phyloP scores from a whole-genome alignment of 2,797 vertebrate species.

The Chloroceryle inda region DNA sequence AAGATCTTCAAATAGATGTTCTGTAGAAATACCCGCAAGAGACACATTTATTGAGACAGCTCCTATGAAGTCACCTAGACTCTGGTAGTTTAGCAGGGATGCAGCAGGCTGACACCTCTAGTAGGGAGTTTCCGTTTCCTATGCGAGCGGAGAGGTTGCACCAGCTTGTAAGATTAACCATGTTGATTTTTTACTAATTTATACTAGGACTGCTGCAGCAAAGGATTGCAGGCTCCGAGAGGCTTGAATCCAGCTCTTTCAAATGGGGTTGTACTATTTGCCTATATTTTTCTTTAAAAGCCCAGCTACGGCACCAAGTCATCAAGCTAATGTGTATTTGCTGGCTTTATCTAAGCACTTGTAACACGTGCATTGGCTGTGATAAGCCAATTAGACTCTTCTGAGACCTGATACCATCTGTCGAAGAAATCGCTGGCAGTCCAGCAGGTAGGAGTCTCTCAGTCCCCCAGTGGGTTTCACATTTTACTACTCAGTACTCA shows the following conservation, averaged over 20 bases:
- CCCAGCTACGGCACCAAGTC: conserved; percentile 10
- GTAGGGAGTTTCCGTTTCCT: neutral
- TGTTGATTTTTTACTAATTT: neutral
- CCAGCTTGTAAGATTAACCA: neutral
- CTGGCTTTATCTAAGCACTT: neutral
- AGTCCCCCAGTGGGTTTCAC: neutral
- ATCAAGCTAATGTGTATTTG: neutral
- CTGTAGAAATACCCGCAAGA: neutral
- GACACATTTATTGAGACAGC: neutral
- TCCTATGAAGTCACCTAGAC: neutral
- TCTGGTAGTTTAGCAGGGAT: neutral
- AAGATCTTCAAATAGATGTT: neutral
- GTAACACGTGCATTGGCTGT: neutral
- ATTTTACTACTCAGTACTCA: neutral
- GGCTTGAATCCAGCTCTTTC: neutral
- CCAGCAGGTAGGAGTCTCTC: neutral
- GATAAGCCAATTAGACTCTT: conserved; percentile 39
- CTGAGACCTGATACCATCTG: conserved; percentile 31
- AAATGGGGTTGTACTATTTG: neutral
- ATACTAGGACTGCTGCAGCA: neutral
- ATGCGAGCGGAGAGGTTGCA: accelerated
- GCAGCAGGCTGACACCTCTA: neutral
- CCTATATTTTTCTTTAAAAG: neutral
- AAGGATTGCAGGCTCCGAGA: neutral
- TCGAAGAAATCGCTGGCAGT: neutral